Conservation (phyloP, 2,888 invertebrate genomes). For the Limnephilus lunatus region DNA sequence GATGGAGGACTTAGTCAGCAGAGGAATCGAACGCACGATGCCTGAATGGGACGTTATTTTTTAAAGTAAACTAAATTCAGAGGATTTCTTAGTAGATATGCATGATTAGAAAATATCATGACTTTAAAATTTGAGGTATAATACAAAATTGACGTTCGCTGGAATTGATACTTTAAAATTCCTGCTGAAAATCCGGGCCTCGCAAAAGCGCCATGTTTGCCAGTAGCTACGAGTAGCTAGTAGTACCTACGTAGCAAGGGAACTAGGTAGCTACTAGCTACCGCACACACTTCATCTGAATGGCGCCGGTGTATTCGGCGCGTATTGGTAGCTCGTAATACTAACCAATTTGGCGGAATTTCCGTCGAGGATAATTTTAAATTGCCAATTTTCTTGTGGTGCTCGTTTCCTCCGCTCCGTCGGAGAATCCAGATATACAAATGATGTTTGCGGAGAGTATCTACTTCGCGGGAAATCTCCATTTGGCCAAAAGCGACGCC, state of each 20-base stretch:
- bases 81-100: too few relatives aligned
- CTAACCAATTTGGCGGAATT: slow-evolving; percentile 64
- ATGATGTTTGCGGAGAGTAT: slow-evolving; percentile 26
- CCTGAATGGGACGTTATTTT: too few relatives aligned
- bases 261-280: not conserved
- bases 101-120: too few relatives aligned
- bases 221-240: not conserved
- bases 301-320: slow-evolving; percentile 29
- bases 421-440: slow-evolving; percentile 23
- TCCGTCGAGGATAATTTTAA: slow-evolving; percentile 65
- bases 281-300: slow-evolving; percentile 16
- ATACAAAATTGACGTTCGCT: not conserved
- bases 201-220: slow-evolving; percentile 12
- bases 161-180: not conserved
- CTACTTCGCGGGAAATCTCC: slow-evolving; percentile 2
- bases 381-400: slow-evolving; percentile 65
- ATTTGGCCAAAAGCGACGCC: slow-evolving; percentile 42
- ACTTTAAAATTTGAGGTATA: not conserved
- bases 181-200: slow-evolving; percentile 14
- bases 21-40: too few relatives aligned
- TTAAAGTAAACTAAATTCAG: too few relatives aligned
- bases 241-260: not conserved
- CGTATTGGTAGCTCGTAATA: slow-evolving; percentile 60
- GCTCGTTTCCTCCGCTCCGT: slow-evolving; percentile 59
- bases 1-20: too few relatives aligned